A percentile compares a stretch with the other conserved stretches of the same genome.
These are phyloP conservation scores for Neodiprion pinetum DNA, from an alignment of 1,140 invertebrate genomes.

Conservation along the genomic window DNA sequence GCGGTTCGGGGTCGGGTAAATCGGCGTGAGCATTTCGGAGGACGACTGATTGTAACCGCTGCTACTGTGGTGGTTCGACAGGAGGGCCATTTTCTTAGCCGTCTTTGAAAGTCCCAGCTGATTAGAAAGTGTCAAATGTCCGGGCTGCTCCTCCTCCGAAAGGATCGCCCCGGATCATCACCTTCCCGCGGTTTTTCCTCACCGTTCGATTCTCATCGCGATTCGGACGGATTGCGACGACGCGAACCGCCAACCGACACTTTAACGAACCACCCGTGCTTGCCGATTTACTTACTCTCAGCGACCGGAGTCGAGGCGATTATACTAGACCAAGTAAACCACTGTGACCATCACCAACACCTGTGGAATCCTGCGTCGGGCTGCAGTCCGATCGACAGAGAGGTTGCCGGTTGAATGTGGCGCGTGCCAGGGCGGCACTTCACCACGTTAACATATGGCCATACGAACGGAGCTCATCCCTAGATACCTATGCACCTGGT, in stretches of 20 bases:
- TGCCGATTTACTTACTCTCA: too few relatives aligned
- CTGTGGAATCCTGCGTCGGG: neutral
- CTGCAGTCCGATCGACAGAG: neutral
- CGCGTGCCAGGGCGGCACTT: slow-evolving; percentile 3
- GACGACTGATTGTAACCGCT: slow-evolving; percentile 39
- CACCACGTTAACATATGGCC: slow-evolving; percentile 7
- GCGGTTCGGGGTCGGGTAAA: slow-evolving; percentile 37
- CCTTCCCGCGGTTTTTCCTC: neutral
- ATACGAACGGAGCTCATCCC: neutral
- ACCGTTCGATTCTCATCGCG: too few relatives aligned
- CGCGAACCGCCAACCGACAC: too few relatives aligned
- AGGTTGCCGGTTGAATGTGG: slow-evolving; percentile 6
- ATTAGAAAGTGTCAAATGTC: slow-evolving; percentile 1
- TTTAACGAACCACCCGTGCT: too few relatives aligned
- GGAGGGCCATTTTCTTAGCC: slow-evolving; percentile 47
- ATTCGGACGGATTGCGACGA: too few relatives aligned
- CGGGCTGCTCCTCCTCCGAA: neutral
- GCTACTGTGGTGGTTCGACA: slow-evolving; percentile 50
- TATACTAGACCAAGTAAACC: neutral
- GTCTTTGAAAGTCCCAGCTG: neutral
- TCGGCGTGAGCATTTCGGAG: slow-evolving; percentile 44
- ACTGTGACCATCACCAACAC: slow-evolving; percentile 4
- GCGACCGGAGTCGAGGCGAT: too few relatives aligned
- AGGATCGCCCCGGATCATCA: slow-evolving; percentile 1
- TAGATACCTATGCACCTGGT: slow-evolving; percentile 5